Conservation (phyloP, 2,113 vertebrate genomes). For the Bettongia penicillata region DNA sequence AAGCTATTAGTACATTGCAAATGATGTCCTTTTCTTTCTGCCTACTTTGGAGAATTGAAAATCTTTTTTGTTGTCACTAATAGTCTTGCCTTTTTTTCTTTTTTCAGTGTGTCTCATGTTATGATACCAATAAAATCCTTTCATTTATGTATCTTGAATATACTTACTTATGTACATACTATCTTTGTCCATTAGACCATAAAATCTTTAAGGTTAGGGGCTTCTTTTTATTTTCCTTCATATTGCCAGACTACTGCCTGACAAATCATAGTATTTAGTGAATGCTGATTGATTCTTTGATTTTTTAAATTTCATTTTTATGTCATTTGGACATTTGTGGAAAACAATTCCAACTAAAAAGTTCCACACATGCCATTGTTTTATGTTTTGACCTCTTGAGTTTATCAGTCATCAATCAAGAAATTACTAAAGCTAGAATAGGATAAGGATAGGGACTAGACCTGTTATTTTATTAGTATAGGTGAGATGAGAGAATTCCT, state of each 20-base stretch:
- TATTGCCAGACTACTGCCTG: not conserved
- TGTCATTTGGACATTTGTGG: constrained; percentile 27
- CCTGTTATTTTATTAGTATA: not conserved
- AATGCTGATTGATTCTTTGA: not conserved
- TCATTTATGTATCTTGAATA: not conserved
- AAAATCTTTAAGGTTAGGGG: not conserved
- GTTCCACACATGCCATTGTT: not conserved
- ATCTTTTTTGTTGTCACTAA: not conserved
- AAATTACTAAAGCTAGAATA: not conserved
- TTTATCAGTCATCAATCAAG: not conserved
- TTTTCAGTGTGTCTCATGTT: not conserved
- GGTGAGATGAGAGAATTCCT: not conserved
- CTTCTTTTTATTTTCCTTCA: not conserved
- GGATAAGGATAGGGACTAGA: not conserved
- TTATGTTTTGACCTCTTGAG: constrained; percentile 29
- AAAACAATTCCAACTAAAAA: constrained; percentile 16
- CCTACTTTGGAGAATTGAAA: not conserved
- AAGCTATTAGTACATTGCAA: not conserved
- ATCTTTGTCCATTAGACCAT: not conserved
- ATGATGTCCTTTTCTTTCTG: not conserved
- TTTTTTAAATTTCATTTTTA: constrained; percentile 35
- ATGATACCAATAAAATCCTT: not conserved
- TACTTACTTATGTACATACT: not conserved
- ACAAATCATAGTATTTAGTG: not conserved
- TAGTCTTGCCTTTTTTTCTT: not conserved